phyloP scores from a whole-genome alignment of 2,113 vertebrate species.

The Rissa tridactyla region DNA sequence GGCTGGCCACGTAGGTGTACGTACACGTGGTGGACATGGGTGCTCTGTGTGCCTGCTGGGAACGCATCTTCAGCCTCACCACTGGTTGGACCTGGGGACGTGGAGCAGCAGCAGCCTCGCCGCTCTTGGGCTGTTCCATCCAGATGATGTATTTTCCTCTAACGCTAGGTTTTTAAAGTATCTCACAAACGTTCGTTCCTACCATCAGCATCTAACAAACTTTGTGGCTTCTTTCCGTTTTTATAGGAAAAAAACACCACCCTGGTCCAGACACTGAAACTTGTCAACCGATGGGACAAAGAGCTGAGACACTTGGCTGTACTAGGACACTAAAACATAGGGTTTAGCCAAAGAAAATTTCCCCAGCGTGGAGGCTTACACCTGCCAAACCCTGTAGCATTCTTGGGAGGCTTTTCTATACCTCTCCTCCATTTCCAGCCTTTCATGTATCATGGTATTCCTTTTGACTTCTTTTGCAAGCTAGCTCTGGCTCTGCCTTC shows the following conservation, averaged over 20 bases:
- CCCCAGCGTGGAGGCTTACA: background rate
- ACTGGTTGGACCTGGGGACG: background rate
- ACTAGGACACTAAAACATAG: constrained; percentile 23
- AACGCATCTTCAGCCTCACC: background rate
- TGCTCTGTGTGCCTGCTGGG: background rate
- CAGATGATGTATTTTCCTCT: background rate
- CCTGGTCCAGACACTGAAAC: constrained; percentile 34
- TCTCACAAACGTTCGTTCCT: background rate
- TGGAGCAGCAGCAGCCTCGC: background rate
- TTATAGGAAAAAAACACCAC: constrained; percentile 44
- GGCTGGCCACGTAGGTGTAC: rapidly evolving
- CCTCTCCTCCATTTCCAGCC: constrained; percentile 30
- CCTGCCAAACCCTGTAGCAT: background rate
- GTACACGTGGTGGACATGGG: rapidly evolving
- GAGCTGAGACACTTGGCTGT: constrained; percentile 37
- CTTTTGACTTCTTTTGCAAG: constrained; percentile 53
- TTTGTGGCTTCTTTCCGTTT: constrained; percentile 50
- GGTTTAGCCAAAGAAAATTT: constrained; percentile 1
- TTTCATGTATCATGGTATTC: constrained; percentile 19
- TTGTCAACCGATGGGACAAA: constrained; percentile 48
- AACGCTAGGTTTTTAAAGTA: background rate
- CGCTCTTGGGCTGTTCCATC: background rate
- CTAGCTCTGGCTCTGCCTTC: constrained; percentile 52
- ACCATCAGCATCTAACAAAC: background rate
- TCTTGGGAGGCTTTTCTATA: constrained; percentile 35